Conservation (phyloP, 2,797 vertebrate species). For the Epinephelus malabaricus region DNA sequence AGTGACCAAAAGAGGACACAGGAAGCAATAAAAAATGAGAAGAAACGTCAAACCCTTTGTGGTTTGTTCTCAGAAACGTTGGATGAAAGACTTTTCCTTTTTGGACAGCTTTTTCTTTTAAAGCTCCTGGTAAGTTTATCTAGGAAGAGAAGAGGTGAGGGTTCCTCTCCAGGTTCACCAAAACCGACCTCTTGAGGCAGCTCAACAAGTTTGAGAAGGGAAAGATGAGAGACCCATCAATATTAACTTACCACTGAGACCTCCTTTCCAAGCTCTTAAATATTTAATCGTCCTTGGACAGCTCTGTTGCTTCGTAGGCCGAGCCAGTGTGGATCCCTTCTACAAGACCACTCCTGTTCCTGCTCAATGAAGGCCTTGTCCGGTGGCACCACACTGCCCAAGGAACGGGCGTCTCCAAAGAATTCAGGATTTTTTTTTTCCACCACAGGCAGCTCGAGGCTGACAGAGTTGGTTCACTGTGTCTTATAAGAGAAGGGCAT, state of each 20-base stretch:
- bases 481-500: constrained; percentile 60
- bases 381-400: constrained; percentile 82
- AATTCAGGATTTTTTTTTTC: constrained; percentile 78
- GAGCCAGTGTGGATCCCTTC: constrained; percentile 83
- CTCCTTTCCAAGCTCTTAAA: constrained; percentile 87
- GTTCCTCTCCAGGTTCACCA: constrained; percentile 68
- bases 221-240: constrained; percentile 89
- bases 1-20: constrained; percentile 63
- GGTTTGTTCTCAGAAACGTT: constrained; percentile 2
- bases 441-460: constrained; percentile 77
- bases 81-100: not conserved
- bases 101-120: constrained; percentile 16
- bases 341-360: constrained; percentile 88
- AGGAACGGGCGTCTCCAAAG: constrained; percentile 87
- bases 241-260: constrained; percentile 88
- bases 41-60: constrained; percentile 19
- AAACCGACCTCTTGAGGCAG: constrained; percentile 69
- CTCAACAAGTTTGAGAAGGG: constrained; percentile 81
- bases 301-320: constrained; percentile 82
- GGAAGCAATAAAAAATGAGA: constrained; percentile 13
- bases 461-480: constrained; percentile 72
- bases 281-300: constrained; percentile 89
- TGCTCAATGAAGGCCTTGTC: constrained; percentile 89
- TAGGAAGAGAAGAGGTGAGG: constrained; percentile 34
- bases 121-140: constrained; percentile 36